Base-by-base conservation (phyloP, 2,888 invertebrate species). In the Leucoptera coffeella region DNA sequence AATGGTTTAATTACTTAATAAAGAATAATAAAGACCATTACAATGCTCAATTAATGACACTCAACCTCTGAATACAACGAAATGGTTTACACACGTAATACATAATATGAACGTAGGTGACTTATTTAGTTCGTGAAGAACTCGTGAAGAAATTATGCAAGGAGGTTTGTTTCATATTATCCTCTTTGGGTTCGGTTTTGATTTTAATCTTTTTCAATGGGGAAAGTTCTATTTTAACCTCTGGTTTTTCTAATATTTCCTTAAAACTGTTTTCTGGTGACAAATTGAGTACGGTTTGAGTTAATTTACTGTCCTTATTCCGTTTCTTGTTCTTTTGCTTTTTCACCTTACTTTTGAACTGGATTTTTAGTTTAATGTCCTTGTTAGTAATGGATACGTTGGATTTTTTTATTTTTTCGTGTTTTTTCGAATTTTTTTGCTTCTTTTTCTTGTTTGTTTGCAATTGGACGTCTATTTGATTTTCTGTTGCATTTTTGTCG, bases 281-380 rank as follows among this genome's bases (percentile, higher is more conserved):
- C 32, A 45, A 58, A n/a, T 56, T 46, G 2, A 65, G 33, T 0
- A 62, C 32, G 12, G 55, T 61, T 29, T 64, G 64, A 21, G 47
- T 56, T 1, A 46, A 38, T 2, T 29, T 11, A 14, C 17, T 28
- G n/a, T 17, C 9, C 9, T 17, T 17, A 9, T 17, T 17, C 6
- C 9, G 17, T 17, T 17, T 17, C 17, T 9, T 17, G 6, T 17
- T 17, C 17, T 17, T 17, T n/a, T n/a, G n/a, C n/a, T n/a, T n/a
- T n/a, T n/a, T n/a, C 9, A 9, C 6, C 9, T 17, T 9, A 7
- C 6, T 7, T 9, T 17, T 17, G 6, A 47, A 52, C 38, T 46
- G 44, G 2, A 59, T 60, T 33, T 52, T 55, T 0, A 61, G 39
- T 30, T 47, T 38, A 2, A 59, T 47, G 29, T 49, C 43, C 22